These are phyloP conservation scores for Urosaurus nigricauda DNA, from an alignment of 2,797 vertebrate species.

Conservation along the genomic window DNA sequence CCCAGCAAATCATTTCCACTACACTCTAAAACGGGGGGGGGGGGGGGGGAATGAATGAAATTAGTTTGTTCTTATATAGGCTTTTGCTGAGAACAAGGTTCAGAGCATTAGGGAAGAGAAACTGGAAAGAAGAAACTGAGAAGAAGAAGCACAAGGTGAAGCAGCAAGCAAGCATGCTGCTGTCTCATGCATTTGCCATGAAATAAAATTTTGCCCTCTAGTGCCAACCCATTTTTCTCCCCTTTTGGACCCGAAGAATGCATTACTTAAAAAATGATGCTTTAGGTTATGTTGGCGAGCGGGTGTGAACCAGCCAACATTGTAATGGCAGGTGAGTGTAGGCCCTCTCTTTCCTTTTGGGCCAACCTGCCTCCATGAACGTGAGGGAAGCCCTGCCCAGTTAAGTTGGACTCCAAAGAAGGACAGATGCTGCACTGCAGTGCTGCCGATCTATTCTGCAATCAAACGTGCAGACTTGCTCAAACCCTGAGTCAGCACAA, in stretches of 20 bases:
- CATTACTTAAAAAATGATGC: constrained; percentile 60
- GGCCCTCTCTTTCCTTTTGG: constrained; percentile 60
- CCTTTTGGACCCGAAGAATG: constrained; percentile 43
- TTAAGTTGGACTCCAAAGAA: constrained; percentile 71
- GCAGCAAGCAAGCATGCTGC: constrained; percentile 50
- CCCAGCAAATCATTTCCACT: neutral
- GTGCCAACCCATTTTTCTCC: constrained; percentile 68
- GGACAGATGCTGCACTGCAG: constrained; percentile 84
- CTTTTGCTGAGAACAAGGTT: constrained; percentile 32
- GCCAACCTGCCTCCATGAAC: constrained; percentile 64
- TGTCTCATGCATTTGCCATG: constrained; percentile 67
- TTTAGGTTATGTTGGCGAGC: constrained; percentile 53
- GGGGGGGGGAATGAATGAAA: too few species aligned
- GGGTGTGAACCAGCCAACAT: constrained; percentile 14
- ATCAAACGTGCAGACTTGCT: constrained; percentile 83
- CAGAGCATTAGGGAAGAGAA: constrained; percentile 45
- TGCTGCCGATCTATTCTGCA: constrained; percentile 86
- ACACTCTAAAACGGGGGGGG: too few species aligned
- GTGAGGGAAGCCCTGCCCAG: constrained; percentile 68
- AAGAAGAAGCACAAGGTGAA: constrained; percentile 40
- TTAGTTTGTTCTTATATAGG: neutral
- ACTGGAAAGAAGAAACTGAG: too few species aligned
- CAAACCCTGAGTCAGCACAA: constrained; percentile 89
- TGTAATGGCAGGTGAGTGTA: constrained; percentile 33
- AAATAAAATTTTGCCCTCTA: constrained; percentile 70